Evolutionary conservation across 2,797 vertebrate species (phyloP).

Genomic region (Dallia pectoralis): DNA sequence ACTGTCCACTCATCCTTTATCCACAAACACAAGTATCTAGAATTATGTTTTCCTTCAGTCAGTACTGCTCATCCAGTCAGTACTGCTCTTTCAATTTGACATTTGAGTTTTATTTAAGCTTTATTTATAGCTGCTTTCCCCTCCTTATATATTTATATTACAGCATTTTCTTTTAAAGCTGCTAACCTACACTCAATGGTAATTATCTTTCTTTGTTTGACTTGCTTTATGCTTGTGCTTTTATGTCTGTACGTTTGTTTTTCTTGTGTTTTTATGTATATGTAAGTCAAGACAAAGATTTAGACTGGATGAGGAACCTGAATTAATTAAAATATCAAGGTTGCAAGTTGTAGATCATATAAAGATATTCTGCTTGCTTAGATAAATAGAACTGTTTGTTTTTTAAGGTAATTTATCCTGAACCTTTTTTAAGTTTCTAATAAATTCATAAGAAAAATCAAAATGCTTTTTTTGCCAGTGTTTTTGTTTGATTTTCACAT

Average conservation of each 20-base stretch:
- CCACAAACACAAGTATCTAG: background rate
- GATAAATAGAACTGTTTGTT: constrained; percentile 6
- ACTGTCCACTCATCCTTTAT: background rate
- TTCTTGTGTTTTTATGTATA: constrained; percentile 19
- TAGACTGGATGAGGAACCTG: background rate
- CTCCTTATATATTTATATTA: background rate
- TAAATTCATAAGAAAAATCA: constrained; percentile 26
- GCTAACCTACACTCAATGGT: background rate
- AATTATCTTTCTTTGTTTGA: constrained; percentile 1
- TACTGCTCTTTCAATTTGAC: background rate
- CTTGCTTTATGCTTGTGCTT: constrained; percentile 5
- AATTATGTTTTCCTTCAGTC: too few species aligned
- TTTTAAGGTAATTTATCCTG: constrained; percentile 21
- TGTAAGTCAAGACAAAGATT: background rate
- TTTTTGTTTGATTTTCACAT: background rate
- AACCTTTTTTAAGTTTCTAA: constrained; percentile 31
- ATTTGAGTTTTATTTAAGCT: background rate
- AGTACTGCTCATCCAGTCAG: background rate
- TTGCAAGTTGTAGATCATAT: background rate
- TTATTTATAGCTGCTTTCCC: background rate
- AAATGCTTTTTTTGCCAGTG: background rate
- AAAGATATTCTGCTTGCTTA: background rate
- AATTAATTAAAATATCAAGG: background rate
- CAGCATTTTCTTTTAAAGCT: background rate
- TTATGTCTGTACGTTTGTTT: constrained; percentile 27